Evolutionary conservation across 1,140 invertebrate genomes (phyloP), one percentile per base, ranked within the genome.

Genomic region (Sitobion miscanthi): DNA sequence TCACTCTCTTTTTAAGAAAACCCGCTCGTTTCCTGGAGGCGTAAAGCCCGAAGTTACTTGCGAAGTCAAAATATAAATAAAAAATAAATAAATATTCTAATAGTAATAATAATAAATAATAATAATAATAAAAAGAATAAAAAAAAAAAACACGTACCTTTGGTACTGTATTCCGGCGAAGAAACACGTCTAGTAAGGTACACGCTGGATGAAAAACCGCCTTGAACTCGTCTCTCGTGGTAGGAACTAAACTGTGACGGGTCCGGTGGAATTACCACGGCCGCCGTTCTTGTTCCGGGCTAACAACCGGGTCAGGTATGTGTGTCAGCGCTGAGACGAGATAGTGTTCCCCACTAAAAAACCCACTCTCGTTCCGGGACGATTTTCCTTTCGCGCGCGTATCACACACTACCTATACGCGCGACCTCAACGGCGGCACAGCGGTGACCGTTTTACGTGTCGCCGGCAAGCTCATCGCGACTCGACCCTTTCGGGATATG

Each of bases 221-320:
- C 91, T 92, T 52, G 47, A 92, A 92, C 77, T 92, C 91, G 91
- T 92, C 91, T 92, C 91, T 93, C 49, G 91, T 86, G 91, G 49
- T 85, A 93, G 49, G 91, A 93, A 93, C 91, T 93, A 52, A 47
- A 57, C 49, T 93, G 91, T 69, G 91, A 57, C 45, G 77, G 85
- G 82, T 35, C 82, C 91, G 82, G 82, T 25, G 49, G 91, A 86
- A 85, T 93, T 49, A 93, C 91, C 49, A 30, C 91, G n/a, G 69
- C 69, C 90, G 90, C 77, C 82, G 91, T 93, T 52, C 91, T 93
- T 93, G 91, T 93, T 93, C 91, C 91, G 91, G 91, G 77, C 91
- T 85, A 57, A 93, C 91, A 93, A 93, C 91, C 91, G 91, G 91
- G 91, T 93, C 91, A 93, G 91, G 91, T 86, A 93, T 93, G 91